Conservation (phyloP, 2,888 invertebrate genomes). For the Magallana nippona region DNA sequence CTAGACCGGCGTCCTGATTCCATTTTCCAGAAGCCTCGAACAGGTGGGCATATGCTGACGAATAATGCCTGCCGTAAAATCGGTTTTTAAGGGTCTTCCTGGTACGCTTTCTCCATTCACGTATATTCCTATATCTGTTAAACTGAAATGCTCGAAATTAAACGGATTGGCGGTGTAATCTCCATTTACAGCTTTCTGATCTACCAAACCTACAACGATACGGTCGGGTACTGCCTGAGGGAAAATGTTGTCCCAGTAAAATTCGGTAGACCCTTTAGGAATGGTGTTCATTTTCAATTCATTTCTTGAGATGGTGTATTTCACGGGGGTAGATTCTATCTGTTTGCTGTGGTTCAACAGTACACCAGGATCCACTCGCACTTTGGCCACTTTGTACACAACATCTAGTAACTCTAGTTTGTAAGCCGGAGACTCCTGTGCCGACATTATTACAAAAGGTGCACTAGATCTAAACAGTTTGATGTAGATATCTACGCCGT, state of each 20-base stretch:
- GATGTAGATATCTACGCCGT: slow-evolving; percentile 42
- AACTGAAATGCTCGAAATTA: slow-evolving; percentile 42
- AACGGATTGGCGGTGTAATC: slow-evolving; percentile 45
- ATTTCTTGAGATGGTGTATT: slow-evolving; percentile 38
- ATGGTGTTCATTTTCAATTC: slow-evolving; percentile 44
- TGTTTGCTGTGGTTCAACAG: slow-evolving; percentile 27
- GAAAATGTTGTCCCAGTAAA: slow-evolving; percentile 45
- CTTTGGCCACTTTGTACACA: slow-evolving; percentile 1
- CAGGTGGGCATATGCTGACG: slow-evolving; percentile 32
- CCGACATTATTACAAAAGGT: slow-evolving; percentile 33
- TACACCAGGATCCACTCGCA: slow-evolving; percentile 23
- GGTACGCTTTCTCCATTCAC: slow-evolving; percentile 44
- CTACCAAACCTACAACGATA: slow-evolving; percentile 32
- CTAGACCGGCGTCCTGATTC: slow-evolving; percentile 39
- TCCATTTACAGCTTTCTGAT: slow-evolving; percentile 44
- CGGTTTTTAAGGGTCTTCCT: slow-evolving; percentile 40
- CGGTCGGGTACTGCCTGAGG: slow-evolving; percentile 38
- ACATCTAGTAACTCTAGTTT: slow-evolving; percentile 35
- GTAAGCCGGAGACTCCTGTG: neutral
- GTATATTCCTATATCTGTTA: slow-evolving; percentile 38
- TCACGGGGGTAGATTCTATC: slow-evolving; percentile 20
- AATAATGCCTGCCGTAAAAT: slow-evolving; percentile 41
- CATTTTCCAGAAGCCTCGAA: slow-evolving; percentile 42
- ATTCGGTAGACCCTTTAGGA: slow-evolving; percentile 42
- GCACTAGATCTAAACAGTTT: slow-evolving; percentile 34